A percentile compares a stretch with the other conserved stretches of the same genome.
Conservation (phyloP, 2,888 invertebrate species). For the Erebia aethiops region DNA sequence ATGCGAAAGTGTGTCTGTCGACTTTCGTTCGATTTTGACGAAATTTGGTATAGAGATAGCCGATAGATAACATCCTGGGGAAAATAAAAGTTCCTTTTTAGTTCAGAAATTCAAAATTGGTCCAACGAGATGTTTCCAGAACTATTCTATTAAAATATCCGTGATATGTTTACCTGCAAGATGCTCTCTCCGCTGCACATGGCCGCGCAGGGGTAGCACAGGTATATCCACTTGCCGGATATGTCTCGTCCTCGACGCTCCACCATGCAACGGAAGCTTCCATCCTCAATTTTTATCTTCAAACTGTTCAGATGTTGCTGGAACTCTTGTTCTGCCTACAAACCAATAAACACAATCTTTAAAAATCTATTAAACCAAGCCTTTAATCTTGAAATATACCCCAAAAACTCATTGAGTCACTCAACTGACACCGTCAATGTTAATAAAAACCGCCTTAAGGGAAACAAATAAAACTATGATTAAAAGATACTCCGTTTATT, state of each 20-base stretch:
- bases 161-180: constrained; percentile 59
- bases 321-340: constrained; percentile 75
- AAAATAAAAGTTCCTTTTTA: too few species aligned
- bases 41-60: too few species aligned
- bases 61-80: too few species aligned
- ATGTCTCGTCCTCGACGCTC: constrained; percentile 71
- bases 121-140: too few species aligned
- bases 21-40: too few species aligned
- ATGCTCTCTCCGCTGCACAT: constrained; percentile 72
- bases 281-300: constrained; percentile 76
- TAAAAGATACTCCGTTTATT: constrained; percentile 51
- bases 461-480: constrained; percentile 43
- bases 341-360: constrained; percentile 29
- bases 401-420: neutral
- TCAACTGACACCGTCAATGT: neutral
- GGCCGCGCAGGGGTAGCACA: constrained; percentile 81
- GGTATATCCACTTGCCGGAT: constrained; percentile 73
- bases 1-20: too few species aligned
- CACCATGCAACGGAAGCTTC: constrained; percentile 69
- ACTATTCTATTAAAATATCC: too few species aligned
- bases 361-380: neutral
- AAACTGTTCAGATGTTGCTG: constrained; percentile 71
- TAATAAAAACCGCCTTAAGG: constrained; percentile 4
- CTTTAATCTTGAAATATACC: neutral
- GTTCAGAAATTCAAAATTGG: too few species aligned